Evolutionary conservation across 2,113 vertebrate genomes (phyloP), one percentile per base, ranked within the genome.

Genomic region (Callospermophilus lateralis): DNA sequence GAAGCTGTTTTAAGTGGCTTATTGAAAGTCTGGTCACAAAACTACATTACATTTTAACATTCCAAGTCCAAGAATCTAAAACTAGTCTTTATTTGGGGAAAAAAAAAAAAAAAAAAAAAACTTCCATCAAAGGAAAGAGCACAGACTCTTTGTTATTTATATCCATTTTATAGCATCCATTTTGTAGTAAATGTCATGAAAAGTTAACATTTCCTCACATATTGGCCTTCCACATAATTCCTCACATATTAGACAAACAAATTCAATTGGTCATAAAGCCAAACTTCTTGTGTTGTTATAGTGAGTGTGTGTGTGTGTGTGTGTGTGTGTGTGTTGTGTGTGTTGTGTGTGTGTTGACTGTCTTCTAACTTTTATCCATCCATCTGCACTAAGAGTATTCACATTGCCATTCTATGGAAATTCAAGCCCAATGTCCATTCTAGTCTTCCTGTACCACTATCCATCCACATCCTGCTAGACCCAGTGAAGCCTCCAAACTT

Each of bases 1-100:
- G 22, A 90, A 96, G 84, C 39, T 45, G 73, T 92, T 97, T 76
- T 79, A 93, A 70, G 74, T 42, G 58, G 61, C 53, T 96, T 95
- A 68, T 88, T 6, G 0, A 4, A 93, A 94, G 9, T 90, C 89
- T 78, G 79, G 58, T 87, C 89, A 92, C 90, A 96, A 83, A 90
- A 48, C 89, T 78, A 58, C 8, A 94, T 91, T 63, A 67, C 24
- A 93, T 94, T 65, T 95, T 67, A 84, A 42, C 42, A 93, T 79
- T 84, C 37, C 3, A 73, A 86, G 42, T 86, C 81, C 85, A 68
- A 92, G 55, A 65, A 83, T 45, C 6, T 48, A 89, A 96, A 87
- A 80, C 17, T 51, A 37, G 90, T 45, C 4, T 94, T 37, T 20
- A 84, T 32, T 68, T 68, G 48, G 53, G 20, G 42, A 51, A 48